Evolutionary conservation across 2,113 vertebrate genomes (phyloP), one percentile per base, ranked within the genome.

Genomic region (Asarcornis scutulata): DNA sequence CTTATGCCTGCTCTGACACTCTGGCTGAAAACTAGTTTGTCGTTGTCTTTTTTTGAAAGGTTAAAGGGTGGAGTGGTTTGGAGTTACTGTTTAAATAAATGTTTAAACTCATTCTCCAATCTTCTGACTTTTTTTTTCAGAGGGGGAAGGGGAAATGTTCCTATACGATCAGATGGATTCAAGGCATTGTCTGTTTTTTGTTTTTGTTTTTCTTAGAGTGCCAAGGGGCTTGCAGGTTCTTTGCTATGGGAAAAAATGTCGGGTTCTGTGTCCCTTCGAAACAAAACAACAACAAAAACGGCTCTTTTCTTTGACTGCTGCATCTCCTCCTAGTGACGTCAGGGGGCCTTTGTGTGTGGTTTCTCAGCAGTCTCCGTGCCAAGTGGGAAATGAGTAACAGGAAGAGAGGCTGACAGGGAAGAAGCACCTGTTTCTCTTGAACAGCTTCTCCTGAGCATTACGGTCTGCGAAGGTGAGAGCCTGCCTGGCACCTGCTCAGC

Each of bases 31-130:
- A 96, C 87, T 95, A 97, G 97, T 95, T 98, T 97, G 86, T 97
- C 85, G 2, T 97, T 94, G 93, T 97, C 91, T 96, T 93, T 94
- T 91, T 97, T 95, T 97, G 96, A 95, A 97, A 97, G 95, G 91
- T 96, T 97, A 94, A 96, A 94, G 96, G 98, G 93, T 98, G 96
- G 95, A 97, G 97, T 98, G 98, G 96, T 98, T 98, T 98, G 98
- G 96, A 97, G 88, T 98, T 98, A 98, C 96, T 97, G 97, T 98
- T 98, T 97, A 97, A 98, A 98, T 98, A 98, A 98, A 98, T 91
- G 87, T 97, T 97, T 97, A 96, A 98, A 97, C 82, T 97, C 76
- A 86, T 58, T 78, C 44, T 82, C 15, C 34, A 59, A n/a, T 77
- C 23, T 91, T 72, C 2, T 4, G 88, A 81, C 1, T 58, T 25